Evolutionary conservation across 2,797 vertebrate genomes (phyloP).

Genomic region (Epinephelus coioides): DNA sequence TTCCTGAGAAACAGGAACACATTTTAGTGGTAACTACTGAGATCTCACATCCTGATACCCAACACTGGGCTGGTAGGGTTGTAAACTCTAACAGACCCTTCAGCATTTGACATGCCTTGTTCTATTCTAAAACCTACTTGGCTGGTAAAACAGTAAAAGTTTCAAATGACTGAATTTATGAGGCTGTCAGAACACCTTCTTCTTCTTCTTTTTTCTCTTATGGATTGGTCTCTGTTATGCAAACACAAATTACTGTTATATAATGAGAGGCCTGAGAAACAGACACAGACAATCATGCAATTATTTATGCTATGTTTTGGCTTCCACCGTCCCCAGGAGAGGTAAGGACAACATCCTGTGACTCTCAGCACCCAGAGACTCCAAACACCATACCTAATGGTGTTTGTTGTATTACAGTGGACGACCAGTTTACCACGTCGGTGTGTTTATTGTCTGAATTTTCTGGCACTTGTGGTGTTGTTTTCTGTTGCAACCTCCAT

Average conservation of each 20-base stretch:
- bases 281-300: conserved; percentile 23
- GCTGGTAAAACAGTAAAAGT: not conserved
- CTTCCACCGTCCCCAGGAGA: conserved; percentile 23
- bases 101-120: not conserved
- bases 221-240: not conserved
- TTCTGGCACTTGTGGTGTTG: conserved; percentile 19
- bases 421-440: conserved; percentile 7
- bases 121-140: not conserved
- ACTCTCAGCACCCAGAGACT: conserved; percentile 2
- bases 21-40: not conserved
- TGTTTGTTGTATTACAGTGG: not conserved
- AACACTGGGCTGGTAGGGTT: not conserved
- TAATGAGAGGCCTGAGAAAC: conserved; percentile 40
- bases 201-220: not conserved
- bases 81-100: not conserved
- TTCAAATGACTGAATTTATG: conserved; percentile 3
- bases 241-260: conserved; percentile 21
- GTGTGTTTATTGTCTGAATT: conserved; percentile 7
- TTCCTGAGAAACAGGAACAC: not conserved
- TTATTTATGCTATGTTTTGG: conserved; percentile 51
- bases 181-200: not conserved
- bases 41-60: not conserved
- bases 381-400: not conserved
- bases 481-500: conserved; percentile 33
- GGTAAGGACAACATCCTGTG: conserved; percentile 35